Base-by-base conservation (phyloP, 2,888 invertebrate species). In the Endotricha flammealis region DNA sequence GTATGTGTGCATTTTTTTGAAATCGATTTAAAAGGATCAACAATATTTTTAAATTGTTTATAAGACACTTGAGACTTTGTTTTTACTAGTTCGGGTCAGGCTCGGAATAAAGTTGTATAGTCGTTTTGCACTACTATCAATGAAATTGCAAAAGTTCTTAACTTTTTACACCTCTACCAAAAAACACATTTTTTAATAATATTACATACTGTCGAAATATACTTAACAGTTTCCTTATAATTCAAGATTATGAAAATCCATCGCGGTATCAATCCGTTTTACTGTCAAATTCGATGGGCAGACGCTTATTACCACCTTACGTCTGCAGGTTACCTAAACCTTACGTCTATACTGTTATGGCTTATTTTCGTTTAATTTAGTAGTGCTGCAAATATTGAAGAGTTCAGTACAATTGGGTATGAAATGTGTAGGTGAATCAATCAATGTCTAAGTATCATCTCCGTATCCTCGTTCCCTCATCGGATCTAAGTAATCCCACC, bases 351-450 rank as follows among this genome's bases (percentile, higher is more conserved):
- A 12, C 9, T 2, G 1, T 16, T 33, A 33, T 29, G 13, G 32
- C 24, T 11, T 6, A 16, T 12, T 14, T 24, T 38, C 9, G 12
- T 4, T 1, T 17, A 9, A 16, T 33, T 29, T 12, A n/a, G 7
- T 10, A 12, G 6, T 12, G 25, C 2, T 6, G 1, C n/a, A 24
- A 5, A n/a, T n/a, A n/a, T n/a, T 27, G 6, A 20, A 32, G 32
- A 24, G 32, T 32, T 36, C 36, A 34, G 32, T 38, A 41, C 41
- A 38, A 41, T 38, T 34, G 39, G 32, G 17, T 36, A 29, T 39
- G 30, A 36, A 42, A 42, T 24, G 28, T 31, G 37, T 42, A 47
- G 46, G 50, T 50, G 41, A 39, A 50, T 50, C 50, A 50, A 50
- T 50, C 50, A 50, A 50, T 42, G 47, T 50, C 50, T 24, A 44